Evolutionary conservation across 2,888 invertebrate genomes (phyloP), one percentile per base, ranked within the genome.

Genomic region (Amblyjoppa fuscipennis): DNA sequence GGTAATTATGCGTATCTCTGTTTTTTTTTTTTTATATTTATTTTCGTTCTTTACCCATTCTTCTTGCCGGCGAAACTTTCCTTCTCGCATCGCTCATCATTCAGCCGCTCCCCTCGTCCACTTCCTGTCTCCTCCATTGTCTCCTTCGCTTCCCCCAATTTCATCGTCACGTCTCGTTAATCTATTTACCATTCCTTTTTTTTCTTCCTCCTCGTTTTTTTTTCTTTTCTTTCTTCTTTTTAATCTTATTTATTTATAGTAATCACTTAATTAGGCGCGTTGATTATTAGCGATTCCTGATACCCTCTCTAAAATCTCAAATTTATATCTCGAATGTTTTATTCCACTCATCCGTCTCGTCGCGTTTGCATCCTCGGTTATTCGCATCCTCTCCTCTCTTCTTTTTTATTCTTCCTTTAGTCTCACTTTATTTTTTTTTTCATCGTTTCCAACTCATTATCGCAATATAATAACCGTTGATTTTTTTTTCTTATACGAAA

Each of bases 261-360:
- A 90, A 89, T 91, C 87, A 90, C 87, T 91, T 90, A 91, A 74
- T 91, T 91, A 92, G 92, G 92, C 92, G 91, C 90, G 88, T 91
- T 91, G 88, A 90, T 90, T 88, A 89, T 87, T 90, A 88, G 89
- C 87, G 83, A 84, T 86, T 86, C 73, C 68, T 81, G 80, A 66
- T 75, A 45, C 61, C 45, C 34, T 68, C 9, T 20, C 75, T 61
- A 81, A 81, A 81, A 73, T 73, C 34, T 51, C 61, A 38, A 31
- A 79, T 70, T 69, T 70, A 53, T 51, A 49, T 61, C 34, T 77
- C 28, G 31, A 66, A 59, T 25, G 61, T 53, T 80, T 41, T 41
- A n/a, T 73, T 71, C 25, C 38, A 7, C 41, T 45, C 13, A 20
- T n/a, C 49, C n/a, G 49, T 16, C n/a, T 83, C 34, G 13, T 61